Evolutionary conservation across 1,140 invertebrate species (phyloP).

Genomic region (Microvelia longipes): DNA sequence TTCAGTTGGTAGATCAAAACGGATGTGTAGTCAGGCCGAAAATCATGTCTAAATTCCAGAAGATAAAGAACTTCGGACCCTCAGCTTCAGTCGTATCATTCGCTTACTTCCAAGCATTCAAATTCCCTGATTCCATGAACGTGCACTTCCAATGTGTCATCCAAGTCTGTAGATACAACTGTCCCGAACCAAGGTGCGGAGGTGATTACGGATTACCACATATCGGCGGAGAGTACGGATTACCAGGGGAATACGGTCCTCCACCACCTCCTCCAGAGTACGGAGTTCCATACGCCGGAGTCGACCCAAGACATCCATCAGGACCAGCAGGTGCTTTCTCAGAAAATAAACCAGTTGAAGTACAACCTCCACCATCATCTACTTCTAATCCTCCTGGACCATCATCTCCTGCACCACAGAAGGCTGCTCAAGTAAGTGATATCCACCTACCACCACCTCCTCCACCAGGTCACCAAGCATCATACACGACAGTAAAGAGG

Average conservation of each 20-base stretch:
- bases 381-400: conserved; percentile 27
- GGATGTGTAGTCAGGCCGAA: conserved; percentile 84
- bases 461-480: conserved; percentile 49
- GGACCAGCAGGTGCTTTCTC: conserved; percentile 63
- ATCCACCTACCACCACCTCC: conserved; percentile 64
- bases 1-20: conserved; percentile 81
- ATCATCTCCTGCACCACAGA: conserved; percentile 47
- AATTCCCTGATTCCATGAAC: conserved; percentile 92
- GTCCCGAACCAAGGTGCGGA: conserved; percentile 63
- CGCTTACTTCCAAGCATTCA: conserved; percentile 87
- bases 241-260: conserved; percentile 48
- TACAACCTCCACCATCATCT: conserved; percentile 54
- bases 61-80: conserved; percentile 88
- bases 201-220: conserved; percentile 16
- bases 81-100: conserved; percentile 81
- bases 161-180: conserved; percentile 83
- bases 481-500: conserved; percentile 68
- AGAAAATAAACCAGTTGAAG: conserved; percentile 61
- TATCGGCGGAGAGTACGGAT: conserved; percentile 12
- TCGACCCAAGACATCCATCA: conserved; percentile 62
- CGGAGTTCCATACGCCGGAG: conserved; percentile 22
- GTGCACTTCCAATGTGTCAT: conserved; percentile 93
- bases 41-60: conserved; percentile 83
- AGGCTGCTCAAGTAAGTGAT: conserved; percentile 29
- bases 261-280: conserved; percentile 33